These are phyloP conservation scores for Thecophora atra DNA, from an alignment of 2,888 invertebrate genomes.

Conservation along the genomic window DNA sequence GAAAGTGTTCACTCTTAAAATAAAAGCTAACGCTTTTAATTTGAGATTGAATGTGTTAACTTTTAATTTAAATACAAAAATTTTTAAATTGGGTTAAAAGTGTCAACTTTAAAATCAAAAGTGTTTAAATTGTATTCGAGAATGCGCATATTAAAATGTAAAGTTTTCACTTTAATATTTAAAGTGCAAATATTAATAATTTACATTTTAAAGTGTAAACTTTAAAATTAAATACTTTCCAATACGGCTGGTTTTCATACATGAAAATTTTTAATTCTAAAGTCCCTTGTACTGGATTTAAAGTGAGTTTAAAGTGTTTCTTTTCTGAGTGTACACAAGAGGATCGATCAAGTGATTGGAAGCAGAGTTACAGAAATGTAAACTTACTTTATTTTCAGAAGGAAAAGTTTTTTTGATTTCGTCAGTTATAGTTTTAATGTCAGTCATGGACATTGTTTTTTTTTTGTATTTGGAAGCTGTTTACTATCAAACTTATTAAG, in stretches of 20 bases:
- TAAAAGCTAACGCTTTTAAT: conserved; percentile 23
- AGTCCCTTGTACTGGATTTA: no score
- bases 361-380: no score
- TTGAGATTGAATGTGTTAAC: no score
- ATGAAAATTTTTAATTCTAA: no score
- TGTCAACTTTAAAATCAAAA: no score
- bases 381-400: background rate
- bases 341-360: background rate
- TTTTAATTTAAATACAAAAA: no score
- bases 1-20: conserved; percentile 30
- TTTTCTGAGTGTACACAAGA: conserved; percentile 23
- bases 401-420: background rate
- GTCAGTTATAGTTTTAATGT: background rate
- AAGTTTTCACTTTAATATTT: no score
- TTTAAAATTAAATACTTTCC: conserved; percentile 21
- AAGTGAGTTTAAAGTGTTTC: conserved; percentile 32
- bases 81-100: no score
- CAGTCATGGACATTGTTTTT: background rate
- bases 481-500: conserved; percentile 1
- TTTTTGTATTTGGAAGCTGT: background rate
- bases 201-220: conserved; percentile 33
- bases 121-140: no score
- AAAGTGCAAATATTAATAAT: conserved; percentile 28
- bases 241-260: no score
- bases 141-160: no score